Evolutionary conservation across 1,140 invertebrate genomes (phyloP), one percentile per base, ranked within the genome.

Genomic region (Pseudomyrmex gracilis): DNA sequence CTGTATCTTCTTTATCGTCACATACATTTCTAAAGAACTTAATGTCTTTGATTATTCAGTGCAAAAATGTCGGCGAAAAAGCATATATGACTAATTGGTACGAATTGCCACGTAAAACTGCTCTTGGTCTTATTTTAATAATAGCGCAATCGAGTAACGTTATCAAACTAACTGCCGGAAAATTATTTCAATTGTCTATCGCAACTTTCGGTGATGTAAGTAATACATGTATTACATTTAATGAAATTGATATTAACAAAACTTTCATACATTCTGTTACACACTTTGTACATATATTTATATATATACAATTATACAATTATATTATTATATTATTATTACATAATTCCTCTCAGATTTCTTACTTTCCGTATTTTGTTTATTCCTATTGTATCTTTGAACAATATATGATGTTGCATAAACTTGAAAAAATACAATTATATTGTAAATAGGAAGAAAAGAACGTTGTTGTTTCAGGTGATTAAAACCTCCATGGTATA

Each of bases 51-150:
- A 15, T 71, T 82, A 22, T 51, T 15, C 34, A 91, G 90, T 89
- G 88, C 12, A 47, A 78, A 47, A 80, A 85, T 63, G 84, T 91
- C 9, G 90, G 88, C 0, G 77, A 74, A 80, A 60, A 60, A 22
- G 61, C 86, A 9, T 92, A 90, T 24, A 82, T 83, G 63, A 91
- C 85, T 3, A 71, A 90, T 51, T 92, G 91, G 91, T 89, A 92
- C 58, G 34, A 49, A 15, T 74, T 92, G 45, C 63, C 88, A 12
- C 60, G 60, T 7, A 88, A 80, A 74, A 84, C 55, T 73, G 83
- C 77, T 10, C 43, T 82, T 7, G 78, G 85, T 66, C 58, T 92
- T 10, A 55, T 91, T 58, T 82, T 91, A 61, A 78, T 92, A 60
- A 80, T 91, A 34, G 73, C 83, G 10, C 80, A 84, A 47, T 70